A percentile compares a stretch with the other conserved stretches of the same genome.
Evolutionary conservation across 2,113 vertebrate genomes (phyloP).

Genomic region (Morphnarchus princeps): DNA sequence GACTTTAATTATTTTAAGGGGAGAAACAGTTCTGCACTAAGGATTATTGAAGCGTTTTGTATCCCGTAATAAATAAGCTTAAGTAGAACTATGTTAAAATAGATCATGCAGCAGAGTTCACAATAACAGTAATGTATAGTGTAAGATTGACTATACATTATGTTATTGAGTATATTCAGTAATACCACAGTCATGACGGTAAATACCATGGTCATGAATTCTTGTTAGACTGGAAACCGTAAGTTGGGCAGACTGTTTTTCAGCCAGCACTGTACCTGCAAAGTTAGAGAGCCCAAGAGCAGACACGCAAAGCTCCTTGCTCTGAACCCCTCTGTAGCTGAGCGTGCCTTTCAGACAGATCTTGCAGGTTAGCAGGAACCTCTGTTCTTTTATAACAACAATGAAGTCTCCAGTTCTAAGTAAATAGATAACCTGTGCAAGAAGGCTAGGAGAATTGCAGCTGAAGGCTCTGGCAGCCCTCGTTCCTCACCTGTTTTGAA

Average conservation of each 20-base stretch:
- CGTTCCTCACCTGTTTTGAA: background rate
- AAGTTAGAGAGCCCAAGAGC: background rate
- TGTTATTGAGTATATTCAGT: background rate
- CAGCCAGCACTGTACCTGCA: background rate
- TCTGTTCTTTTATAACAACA: background rate
- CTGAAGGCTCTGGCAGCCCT: background rate
- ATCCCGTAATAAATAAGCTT: background rate
- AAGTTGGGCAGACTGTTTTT: background rate
- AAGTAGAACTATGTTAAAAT: background rate
- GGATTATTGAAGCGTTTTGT: background rate
- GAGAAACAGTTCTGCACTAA: background rate
- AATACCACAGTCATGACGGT: background rate
- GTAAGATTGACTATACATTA: background rate
- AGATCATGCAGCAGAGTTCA: background rate
- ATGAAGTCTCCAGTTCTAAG: background rate
- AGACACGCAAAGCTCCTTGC: background rate
- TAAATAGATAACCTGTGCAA: background rate
- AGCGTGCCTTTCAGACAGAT: background rate
- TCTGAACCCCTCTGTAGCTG: background rate
- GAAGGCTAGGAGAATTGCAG: background rate
- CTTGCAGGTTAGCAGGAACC: background rate
- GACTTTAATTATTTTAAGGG: background rate
- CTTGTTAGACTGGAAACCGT: background rate
- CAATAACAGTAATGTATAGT: background rate
- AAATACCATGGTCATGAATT: background rate